Percentiles rank a stretch among this genome's conserved stretches.
Conservation (phyloP, 2,797 vertebrate genomes). For the Alosa sapidissima region DNA sequence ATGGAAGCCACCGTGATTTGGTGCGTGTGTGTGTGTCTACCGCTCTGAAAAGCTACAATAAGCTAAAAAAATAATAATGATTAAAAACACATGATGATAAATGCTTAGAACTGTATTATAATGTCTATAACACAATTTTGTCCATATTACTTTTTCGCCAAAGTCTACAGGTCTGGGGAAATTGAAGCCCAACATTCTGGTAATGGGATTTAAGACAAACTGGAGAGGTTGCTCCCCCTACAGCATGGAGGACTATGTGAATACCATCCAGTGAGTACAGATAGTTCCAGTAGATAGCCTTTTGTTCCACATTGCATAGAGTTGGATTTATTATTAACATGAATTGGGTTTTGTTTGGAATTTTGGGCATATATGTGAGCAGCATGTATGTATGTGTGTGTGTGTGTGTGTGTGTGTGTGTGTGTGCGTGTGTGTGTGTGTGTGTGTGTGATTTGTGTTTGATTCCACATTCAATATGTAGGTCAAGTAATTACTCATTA, state of each 20-base stretch:
- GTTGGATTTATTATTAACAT: background rate
- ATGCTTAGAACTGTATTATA: too few species aligned
- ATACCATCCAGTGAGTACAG: conserved; percentile 73
- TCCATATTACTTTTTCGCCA: background rate
- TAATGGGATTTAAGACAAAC: conserved; percentile 76
- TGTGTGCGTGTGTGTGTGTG: background rate
- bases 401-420: background rate
- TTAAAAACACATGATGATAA: too few species aligned
- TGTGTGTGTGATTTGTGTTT: background rate
- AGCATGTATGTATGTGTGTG: background rate
- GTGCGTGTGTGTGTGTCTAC: too few species aligned
- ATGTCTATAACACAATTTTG: too few species aligned
- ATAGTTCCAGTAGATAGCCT: background rate
- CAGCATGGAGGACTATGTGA: conserved; percentile 71
- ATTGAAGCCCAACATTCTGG: conserved; percentile 75
- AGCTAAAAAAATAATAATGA: too few species aligned
- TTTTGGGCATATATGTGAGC: background rate
- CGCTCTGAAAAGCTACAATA: too few species aligned
- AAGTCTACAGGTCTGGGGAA: conserved; percentile 77
- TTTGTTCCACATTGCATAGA: background rate
- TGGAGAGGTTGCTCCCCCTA: conserved; percentile 68
- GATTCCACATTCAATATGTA: background rate
- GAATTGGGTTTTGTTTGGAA: background rate
- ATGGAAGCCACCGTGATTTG: too few species aligned
- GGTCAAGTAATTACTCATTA: background rate